Percentiles rank a stretch among this genome's conserved stretches.
Conservation (phyloP, 2,797 vertebrate genomes). For the Liasis olivaceus region DNA sequence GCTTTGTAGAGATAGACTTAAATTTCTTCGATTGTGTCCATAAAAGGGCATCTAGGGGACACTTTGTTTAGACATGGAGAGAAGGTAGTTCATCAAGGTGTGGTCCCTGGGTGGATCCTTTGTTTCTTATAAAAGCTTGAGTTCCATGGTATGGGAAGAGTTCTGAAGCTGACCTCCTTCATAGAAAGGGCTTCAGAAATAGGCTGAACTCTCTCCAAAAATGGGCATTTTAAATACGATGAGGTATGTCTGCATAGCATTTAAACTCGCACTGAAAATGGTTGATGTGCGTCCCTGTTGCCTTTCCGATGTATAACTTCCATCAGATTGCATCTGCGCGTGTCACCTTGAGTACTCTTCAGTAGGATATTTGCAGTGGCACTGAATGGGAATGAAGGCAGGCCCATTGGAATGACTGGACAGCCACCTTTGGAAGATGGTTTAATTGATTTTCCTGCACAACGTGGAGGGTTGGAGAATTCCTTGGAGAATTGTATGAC, state of each 20-base stretch:
- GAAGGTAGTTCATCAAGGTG: neutral
- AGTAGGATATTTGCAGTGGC: neutral
- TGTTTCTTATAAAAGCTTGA: neutral
- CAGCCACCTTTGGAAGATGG: neutral
- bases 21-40: neutral
- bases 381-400: neutral
- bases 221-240: neutral
- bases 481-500: neutral
- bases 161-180: neutral
- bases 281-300: too few relatives aligned
- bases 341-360: neutral
- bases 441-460: neutral
- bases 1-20: neutral
- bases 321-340: neutral
- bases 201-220: neutral
- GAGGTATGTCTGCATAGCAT: too few relatives aligned
- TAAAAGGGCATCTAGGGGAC: neutral
- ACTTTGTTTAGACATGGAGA: neutral
- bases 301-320: neutral
- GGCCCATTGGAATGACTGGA: neutral
- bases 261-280: neutral
- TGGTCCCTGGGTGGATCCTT: neutral
- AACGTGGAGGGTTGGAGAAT: neutral
- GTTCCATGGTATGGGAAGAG: neutral
- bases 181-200: neutral